A percentile compares a stretch with the other conserved stretches of the same genome.
Evolutionary conservation across 2,113 vertebrate genomes (phyloP).

Genomic region (Neotragus moschatus): DNA sequence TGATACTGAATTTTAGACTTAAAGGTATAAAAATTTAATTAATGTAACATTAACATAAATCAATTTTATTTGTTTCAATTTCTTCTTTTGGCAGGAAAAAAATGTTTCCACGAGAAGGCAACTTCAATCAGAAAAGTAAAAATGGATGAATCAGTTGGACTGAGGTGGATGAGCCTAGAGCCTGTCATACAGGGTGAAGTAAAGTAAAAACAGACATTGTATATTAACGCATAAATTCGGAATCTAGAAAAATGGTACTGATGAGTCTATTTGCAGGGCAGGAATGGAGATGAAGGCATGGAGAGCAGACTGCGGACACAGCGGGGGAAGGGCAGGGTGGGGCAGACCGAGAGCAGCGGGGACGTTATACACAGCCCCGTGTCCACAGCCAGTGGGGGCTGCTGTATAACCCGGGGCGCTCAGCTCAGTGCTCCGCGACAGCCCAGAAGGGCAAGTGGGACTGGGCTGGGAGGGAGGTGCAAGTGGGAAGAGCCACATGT

Average conservation of each 20-base stretch:
- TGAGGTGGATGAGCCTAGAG: not conserved
- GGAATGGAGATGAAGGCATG: rapidly evolving
- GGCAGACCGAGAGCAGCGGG: rapidly evolving
- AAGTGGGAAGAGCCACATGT: not conserved
- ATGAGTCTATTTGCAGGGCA: not conserved
- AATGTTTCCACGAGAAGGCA: not conserved
- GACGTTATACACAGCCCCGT: rapidly evolving
- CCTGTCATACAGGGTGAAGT: not conserved
- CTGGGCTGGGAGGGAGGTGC: rapidly evolving
- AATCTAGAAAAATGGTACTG: not conserved
- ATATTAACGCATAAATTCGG: rapidly evolving
- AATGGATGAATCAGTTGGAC: not conserved
- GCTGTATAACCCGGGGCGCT: not conserved
- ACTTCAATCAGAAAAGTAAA: slow-evolving; percentile 1
- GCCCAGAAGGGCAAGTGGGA: rapidly evolving
- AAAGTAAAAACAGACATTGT: rapidly evolving
- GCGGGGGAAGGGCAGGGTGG: not conserved
- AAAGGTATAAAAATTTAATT: not conserved
- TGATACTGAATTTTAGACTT: not conserved
- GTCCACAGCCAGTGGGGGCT: not conserved
- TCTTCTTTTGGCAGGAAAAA: not conserved
- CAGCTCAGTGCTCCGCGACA: not conserved
- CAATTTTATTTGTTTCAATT: slow-evolving; percentile 17
- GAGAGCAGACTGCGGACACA: not conserved
- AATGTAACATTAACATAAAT: not conserved